Evolutionary conservation across 2,888 invertebrate species (phyloP).

Genomic region (Cheilosia urbana): DNA sequence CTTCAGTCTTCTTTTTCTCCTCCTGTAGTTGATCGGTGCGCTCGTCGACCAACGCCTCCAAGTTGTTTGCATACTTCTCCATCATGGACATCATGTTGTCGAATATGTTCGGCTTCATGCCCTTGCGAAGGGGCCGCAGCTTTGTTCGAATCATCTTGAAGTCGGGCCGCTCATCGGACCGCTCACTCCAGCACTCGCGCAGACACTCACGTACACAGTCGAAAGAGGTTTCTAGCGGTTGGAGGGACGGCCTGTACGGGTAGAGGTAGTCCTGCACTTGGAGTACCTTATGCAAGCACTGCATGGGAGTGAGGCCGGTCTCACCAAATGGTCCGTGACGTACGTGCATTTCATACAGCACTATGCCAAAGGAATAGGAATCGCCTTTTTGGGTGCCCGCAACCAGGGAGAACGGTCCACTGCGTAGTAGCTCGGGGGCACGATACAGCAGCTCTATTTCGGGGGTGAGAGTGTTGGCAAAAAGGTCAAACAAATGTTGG

Average conservation of each 20-base stretch:
- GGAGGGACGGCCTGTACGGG: constrained; percentile 88
- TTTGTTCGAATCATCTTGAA: constrained; percentile 92
- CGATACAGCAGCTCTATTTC: constrained; percentile 89
- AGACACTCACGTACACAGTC: constrained; percentile 94
- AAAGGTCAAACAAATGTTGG: constrained; percentile 2
- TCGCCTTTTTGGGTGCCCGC: constrained; percentile 90
- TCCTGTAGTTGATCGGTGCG: constrained; percentile 96
- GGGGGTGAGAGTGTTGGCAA: not conserved
- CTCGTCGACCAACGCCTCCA: constrained; percentile 96
- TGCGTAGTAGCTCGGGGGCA: constrained; percentile 91
- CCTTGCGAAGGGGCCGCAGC: constrained; percentile 92
- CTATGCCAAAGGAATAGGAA: constrained; percentile 93
- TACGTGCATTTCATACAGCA: constrained; percentile 94
- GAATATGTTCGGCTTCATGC: constrained; percentile 98
- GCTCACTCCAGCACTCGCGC: constrained; percentile 94
- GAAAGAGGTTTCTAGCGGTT: constrained; percentile 91
- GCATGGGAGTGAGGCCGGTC: constrained; percentile 87
- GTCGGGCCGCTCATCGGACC: constrained; percentile 91
- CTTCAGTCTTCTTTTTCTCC: constrained; percentile 98
- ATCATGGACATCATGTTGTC: constrained; percentile 99
- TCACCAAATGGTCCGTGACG: constrained; percentile 94
- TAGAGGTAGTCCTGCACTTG: constrained; percentile 80
- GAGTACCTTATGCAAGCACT: constrained; percentile 84
- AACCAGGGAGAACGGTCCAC: constrained; percentile 82
- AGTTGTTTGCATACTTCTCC: constrained; percentile 98